Evolutionary conservation across 2,113 vertebrate genomes (phyloP).

Genomic region (Stigmatopora nigra): DNA sequence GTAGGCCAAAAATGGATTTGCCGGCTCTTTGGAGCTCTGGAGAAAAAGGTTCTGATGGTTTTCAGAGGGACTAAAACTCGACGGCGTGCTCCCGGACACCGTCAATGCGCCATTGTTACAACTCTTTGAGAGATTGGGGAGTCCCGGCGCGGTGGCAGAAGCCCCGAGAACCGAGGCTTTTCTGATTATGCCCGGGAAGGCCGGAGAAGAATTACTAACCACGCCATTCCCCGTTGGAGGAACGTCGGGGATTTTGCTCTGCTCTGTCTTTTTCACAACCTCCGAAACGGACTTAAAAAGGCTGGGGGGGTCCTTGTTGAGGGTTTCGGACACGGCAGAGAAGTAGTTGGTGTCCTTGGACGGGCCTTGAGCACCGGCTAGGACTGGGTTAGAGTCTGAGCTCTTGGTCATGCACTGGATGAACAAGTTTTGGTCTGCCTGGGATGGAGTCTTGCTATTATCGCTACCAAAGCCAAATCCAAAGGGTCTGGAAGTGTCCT

Average conservation of each 20-base stretch:
- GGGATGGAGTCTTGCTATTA: conserved; percentile 65
- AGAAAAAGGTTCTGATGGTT: conserved; percentile 94
- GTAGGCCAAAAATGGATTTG: conserved; percentile 90
- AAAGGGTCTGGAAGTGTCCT: conserved; percentile 76
- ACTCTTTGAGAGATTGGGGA: conserved; percentile 43
- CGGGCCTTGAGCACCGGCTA: conserved; percentile 43
- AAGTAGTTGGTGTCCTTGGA: conserved; percentile 82
- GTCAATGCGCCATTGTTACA: conserved; percentile 45
- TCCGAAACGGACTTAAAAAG: conserved; percentile 67
- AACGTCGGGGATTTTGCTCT: conserved; percentile 75
- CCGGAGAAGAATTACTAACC: conserved; percentile 77
- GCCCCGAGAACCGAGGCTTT: conserved; percentile 41
- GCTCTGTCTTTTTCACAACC: conserved; percentile 68
- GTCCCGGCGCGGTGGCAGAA: conserved; percentile 37
- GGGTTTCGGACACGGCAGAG: conserved; percentile 81
- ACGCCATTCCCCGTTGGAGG: conserved; percentile 77
- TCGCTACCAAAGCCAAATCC: conserved; percentile 81
- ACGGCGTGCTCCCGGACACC: conserved; percentile 52
- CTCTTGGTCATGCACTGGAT: conserved; percentile 97
- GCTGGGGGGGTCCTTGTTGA: conserved; percentile 77
- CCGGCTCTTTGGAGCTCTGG: conserved; percentile 85
- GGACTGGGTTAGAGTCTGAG: conserved; percentile 68
- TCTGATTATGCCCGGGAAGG: conserved; percentile 72
- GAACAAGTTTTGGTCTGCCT: conserved; percentile 92
- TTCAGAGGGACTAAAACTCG: conserved; percentile 67